Evolutionary conservation across 1,140 invertebrate genomes (phyloP).

Genomic region (Meloidogyne floridensis): DNA sequence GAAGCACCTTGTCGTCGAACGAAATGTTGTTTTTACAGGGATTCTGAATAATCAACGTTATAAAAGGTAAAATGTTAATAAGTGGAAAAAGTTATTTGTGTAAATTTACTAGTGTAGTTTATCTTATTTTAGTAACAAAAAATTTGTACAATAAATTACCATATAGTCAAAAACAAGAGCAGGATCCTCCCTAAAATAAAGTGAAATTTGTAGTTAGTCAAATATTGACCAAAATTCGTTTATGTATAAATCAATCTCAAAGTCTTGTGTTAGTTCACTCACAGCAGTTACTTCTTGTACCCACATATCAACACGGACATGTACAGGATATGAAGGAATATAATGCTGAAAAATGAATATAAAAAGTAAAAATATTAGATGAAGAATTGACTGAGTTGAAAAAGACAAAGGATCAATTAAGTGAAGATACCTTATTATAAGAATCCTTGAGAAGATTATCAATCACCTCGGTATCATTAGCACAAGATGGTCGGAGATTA

Average conservation of each 20-base stretch:
- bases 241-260: conserved; percentile 65
- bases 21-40: conserved; percentile 64
- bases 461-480: conserved; percentile 64
- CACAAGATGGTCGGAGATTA: conserved; percentile 42
- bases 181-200: conserved; percentile 54
- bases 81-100: too few species aligned
- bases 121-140: too few species aligned
- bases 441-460: conserved; percentile 61
- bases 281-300: conserved; percentile 65
- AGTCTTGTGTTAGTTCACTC: conserved; percentile 64
- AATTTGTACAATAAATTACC: conserved; percentile 33
- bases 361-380: too few species aligned
- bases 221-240: conserved; percentile 60
- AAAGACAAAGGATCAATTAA: neutral
- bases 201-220: neutral
- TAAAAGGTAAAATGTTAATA: conserved; percentile 38
- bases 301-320: conserved; percentile 65
- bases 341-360: conserved; percentile 49
- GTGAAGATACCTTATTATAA: conserved; percentile 55
- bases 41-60: conserved; percentile 42
- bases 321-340: conserved; percentile 62
- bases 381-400: neutral
- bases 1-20: conserved; percentile 63
- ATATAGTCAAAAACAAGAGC: conserved; percentile 63
- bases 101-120: too few species aligned